Evolutionary conservation across 2,797 vertebrate genomes (phyloP), one percentile per base, ranked within the genome.

Genomic region (Crotalus adamanteus): DNA sequence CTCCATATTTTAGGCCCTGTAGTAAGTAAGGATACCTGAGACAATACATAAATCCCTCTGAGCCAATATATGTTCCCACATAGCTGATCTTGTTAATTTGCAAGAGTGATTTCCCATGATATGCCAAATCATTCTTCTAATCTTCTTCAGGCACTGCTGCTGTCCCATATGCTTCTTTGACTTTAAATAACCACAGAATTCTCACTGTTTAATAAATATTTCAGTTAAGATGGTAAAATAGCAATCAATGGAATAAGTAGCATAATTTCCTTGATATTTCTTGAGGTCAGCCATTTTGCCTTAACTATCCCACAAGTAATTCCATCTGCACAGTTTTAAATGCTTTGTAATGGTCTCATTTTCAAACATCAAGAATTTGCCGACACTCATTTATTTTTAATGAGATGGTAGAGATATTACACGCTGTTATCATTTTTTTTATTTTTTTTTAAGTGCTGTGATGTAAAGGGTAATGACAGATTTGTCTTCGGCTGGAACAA

Each of bases 341-440:
- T 53, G 78, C 89, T 94, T n/a, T n/a, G 55, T 94, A 95, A 93
- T 78, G 88, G 56, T 90, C 92, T 91, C 91, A 31, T 88, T 93
- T 91, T 60, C 87, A 94, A 93, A 92, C 73, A 95, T 73, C 7
- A 93, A 93, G 83, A 92, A 47, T 94, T 93, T 95, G 85, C 92
- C 89, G 93, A 94, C 91, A 83, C 87, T 95, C 92, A 94, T 96
- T 95, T 93, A 47, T 89, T 96, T 95, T 95, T 96, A 95, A 96
- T 95, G 87, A 95, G 93, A 94, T 83, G 85, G 92, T 28, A 94
- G 88, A 95, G 88, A 93, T 95, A 95, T 92, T 94, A 95, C 94
- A 88, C 60, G 88, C 61, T 63, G 16, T 91, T 83, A 51, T 7
- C 55, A 94, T 83, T 90, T 93, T 90, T 93, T 95, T 87, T 47